Conservation (phyloP, 2,888 invertebrate genomes). For the Rotaria macrura region DNA sequence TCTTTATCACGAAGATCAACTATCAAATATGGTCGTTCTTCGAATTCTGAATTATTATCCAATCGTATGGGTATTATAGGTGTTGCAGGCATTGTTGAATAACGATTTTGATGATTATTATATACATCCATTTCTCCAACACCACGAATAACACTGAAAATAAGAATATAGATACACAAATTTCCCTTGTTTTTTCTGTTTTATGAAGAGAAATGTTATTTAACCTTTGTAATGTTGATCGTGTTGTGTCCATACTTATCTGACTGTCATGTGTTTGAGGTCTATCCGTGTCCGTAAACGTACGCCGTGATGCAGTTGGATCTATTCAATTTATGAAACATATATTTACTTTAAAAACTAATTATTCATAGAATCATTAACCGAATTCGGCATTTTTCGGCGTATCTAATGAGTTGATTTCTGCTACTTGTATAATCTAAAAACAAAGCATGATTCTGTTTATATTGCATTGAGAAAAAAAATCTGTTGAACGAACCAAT, state of each 20-base stretch:
- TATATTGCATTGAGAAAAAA: too few relatives aligned
- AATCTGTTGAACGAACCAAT: slow-evolving; percentile 40
- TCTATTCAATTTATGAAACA: neutral
- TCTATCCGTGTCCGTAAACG: neutral
- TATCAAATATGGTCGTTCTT: slow-evolving; percentile 48
- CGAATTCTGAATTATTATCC: slow-evolving; percentile 30
- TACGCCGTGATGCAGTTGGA: neutral
- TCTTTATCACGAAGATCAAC: slow-evolving; percentile 50
- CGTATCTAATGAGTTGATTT: slow-evolving; percentile 21
- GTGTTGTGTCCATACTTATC: neutral
- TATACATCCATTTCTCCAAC: slow-evolving; percentile 46
- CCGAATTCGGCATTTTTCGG: neutral
- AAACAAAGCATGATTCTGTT: neutral
- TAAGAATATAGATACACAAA: neutral
- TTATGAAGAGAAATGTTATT: neutral
- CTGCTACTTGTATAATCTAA: slow-evolving; percentile 22
- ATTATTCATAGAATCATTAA: neutral
- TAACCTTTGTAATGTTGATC: slow-evolving; percentile 26
- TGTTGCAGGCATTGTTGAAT: neutral
- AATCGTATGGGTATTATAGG: slow-evolving; percentile 10
- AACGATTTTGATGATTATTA: slow-evolving; percentile 21
- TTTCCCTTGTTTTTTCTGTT: too few relatives aligned
- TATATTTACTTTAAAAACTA: too few relatives aligned
- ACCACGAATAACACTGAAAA: slow-evolving; percentile 38
- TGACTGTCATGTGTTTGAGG: slow-evolving; percentile 10